Percentiles rank a stretch among this genome's conserved stretches.
Conservation (phyloP, 2,113 vertebrate genomes). For the Urocolius indicus region DNA sequence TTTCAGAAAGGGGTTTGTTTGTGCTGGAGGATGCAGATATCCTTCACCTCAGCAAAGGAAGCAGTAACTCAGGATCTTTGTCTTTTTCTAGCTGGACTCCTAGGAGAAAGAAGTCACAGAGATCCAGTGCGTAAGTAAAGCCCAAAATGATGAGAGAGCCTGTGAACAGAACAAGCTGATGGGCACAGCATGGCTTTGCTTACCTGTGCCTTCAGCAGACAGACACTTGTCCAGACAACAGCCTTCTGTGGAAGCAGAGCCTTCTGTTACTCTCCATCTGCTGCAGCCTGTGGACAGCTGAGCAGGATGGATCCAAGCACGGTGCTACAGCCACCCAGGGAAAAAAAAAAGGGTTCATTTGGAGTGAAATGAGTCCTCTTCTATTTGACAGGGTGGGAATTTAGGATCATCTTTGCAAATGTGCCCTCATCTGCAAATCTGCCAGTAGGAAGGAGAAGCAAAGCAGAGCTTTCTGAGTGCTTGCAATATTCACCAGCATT, state of each 20-base stretch:
- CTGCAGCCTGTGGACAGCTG: conserved; percentile 52
- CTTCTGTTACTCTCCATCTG: conserved; percentile 66
- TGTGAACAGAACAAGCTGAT: not conserved
- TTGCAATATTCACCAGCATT: not conserved
- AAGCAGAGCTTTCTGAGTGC: not conserved
- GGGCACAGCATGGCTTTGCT: conserved; percentile 6
- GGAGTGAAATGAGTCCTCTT: conserved; percentile 32
- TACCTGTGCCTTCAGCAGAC: conserved; percentile 55
- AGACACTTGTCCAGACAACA: conserved; percentile 46
- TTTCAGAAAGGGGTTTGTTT: not conserved
- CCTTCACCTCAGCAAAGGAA: not conserved
- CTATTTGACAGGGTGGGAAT: conserved; percentile 47
- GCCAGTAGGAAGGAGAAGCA: conserved; percentile 32
- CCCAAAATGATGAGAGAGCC: not conserved
- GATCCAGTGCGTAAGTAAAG: conserved; percentile 75
- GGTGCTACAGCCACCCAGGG: conserved; percentile 30
- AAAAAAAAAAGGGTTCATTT: conserved; percentile 30
- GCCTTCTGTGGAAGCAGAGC: conserved; percentile 46
- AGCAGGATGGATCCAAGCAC: conserved; percentile 19
- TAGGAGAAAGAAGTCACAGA: conserved; percentile 76
- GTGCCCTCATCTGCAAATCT: conserved; percentile 31
- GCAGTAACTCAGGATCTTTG: not conserved
- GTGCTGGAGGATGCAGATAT: not conserved
- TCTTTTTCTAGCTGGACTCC: conserved; percentile 66
- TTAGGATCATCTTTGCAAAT: conserved; percentile 25